Conservation (phyloP, 2,797 vertebrate genomes). For the Galago senegalensis region DNA sequence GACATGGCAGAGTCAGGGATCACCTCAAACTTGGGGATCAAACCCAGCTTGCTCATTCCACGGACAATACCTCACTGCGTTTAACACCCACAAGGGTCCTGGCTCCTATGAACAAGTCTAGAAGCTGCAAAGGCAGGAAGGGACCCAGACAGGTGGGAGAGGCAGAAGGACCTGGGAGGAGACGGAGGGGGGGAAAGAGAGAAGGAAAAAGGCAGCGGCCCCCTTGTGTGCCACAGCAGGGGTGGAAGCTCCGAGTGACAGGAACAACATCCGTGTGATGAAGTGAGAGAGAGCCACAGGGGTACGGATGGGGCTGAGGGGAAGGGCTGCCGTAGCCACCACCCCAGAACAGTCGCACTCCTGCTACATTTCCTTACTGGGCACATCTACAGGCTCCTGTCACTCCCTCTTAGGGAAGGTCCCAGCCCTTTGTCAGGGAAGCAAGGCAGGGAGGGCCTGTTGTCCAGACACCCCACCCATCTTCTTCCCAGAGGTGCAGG, state of each 20-base stretch:
- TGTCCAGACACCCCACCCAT: too few species aligned
- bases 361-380: too few species aligned
- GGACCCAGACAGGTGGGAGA: not conserved
- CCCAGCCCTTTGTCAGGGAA: too few species aligned
- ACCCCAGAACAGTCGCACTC: too few species aligned
- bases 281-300: not conserved
- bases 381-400: too few species aligned
- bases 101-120: not conserved
- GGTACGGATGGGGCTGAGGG: not conserved
- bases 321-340: not conserved
- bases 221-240: fast-evolving
- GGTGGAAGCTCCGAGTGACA: not conserved
- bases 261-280: fast-evolving
- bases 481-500: not conserved
- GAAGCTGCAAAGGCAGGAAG: not conserved
- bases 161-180: not conserved
- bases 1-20: fast-evolving
- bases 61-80: not conserved
- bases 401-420: not conserved
- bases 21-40: not conserved
- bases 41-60: too few species aligned
- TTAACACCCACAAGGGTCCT: fast-evolving
- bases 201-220: fast-evolving
- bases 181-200: fast-evolving
- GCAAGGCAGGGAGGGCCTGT: fast-evolving